phyloP scores from a whole-genome alignment of 2,797 vertebrate genomes.

The Pelobates cultripes region DNA sequence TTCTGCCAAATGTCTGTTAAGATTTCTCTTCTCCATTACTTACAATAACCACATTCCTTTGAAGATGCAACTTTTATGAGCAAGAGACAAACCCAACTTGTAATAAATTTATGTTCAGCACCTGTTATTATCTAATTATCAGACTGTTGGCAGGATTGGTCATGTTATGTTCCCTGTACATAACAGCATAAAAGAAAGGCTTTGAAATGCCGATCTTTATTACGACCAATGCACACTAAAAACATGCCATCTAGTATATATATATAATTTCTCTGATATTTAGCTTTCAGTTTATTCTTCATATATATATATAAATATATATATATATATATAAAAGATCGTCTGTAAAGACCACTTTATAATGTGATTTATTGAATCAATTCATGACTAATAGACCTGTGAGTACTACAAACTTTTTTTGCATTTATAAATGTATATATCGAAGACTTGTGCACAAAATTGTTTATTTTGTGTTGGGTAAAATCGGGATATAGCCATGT shows the following conservation, averaged over 20 bases:
- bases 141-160: conserved; percentile 31
- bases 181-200: background rate
- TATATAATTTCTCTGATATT: no score
- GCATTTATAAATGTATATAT: no score
- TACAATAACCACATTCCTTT: conserved; percentile 42
- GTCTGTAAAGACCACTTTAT: no score
- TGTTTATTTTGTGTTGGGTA: no score
- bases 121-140: conserved; percentile 51
- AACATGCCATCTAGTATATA: no score
- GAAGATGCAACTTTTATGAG: conserved; percentile 45
- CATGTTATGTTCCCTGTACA: conserved; percentile 12
- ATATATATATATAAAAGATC: no score
- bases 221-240: background rate
- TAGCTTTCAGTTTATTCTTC: background rate
- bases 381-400: no score
- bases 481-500: no score
- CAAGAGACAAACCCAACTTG: background rate
- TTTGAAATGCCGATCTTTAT: conserved; percentile 26
- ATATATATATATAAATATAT: no score
- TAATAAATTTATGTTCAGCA: conserved; percentile 32
- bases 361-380: no score
- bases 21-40: conserved; percentile 17
- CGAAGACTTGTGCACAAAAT: no score
- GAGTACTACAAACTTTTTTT: no score
- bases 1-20: conserved; percentile 19